A percentile compares a stretch with the other conserved stretches of the same genome.
phyloP scores from a whole-genome alignment of 2,888 invertebrate species.

The Bhutanitis thaidina region DNA sequence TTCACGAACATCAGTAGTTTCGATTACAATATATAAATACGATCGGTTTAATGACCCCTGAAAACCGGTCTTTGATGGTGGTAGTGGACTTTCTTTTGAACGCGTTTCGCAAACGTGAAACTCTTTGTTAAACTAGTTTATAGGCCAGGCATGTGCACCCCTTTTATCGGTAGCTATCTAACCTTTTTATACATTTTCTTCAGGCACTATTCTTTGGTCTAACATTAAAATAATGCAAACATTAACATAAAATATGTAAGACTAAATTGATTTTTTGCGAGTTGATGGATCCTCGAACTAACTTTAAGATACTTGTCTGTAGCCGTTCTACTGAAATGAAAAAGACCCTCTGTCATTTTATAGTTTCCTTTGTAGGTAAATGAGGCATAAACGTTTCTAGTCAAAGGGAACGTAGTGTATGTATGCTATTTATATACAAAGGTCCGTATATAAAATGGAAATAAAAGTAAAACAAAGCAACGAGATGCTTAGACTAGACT shows the following conservation, averaged over 20 bases:
- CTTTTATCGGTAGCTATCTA: too few species aligned
- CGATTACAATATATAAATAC: slow-evolving; percentile 23
- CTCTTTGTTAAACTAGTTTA: slow-evolving; percentile 8
- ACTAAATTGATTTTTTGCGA: slow-evolving; percentile 18
- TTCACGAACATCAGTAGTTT: slow-evolving; percentile 22
- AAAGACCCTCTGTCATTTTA: slow-evolving; percentile 19
- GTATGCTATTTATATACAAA: slow-evolving; percentile 21
- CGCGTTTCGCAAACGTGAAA: slow-evolving; percentile 31
- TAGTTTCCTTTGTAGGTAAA: slow-evolving; percentile 27
- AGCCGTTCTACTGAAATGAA: slow-evolving; percentile 13
- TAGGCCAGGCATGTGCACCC: not conserved
- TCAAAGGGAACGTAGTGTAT: slow-evolving; percentile 30
- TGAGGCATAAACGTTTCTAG: slow-evolving; percentile 36
- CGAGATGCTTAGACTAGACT: slow-evolving; percentile 69
- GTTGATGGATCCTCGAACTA: slow-evolving; percentile 9
- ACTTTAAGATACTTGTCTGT: slow-evolving; percentile 10
- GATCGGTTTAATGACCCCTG: slow-evolving; percentile 25
- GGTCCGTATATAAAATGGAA: slow-evolving; percentile 30
- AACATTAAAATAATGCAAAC: too few species aligned
- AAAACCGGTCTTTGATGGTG: slow-evolving; percentile 27
- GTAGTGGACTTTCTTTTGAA: slow-evolving; percentile 25
- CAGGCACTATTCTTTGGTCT: too few species aligned
- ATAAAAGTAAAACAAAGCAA: slow-evolving; percentile 52
- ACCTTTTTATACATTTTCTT: too few species aligned
- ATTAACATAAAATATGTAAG: slow-evolving; percentile 13